Base-by-base conservation (phyloP, 1,140 invertebrate species). In the Drosophila neocordata region DNA sequence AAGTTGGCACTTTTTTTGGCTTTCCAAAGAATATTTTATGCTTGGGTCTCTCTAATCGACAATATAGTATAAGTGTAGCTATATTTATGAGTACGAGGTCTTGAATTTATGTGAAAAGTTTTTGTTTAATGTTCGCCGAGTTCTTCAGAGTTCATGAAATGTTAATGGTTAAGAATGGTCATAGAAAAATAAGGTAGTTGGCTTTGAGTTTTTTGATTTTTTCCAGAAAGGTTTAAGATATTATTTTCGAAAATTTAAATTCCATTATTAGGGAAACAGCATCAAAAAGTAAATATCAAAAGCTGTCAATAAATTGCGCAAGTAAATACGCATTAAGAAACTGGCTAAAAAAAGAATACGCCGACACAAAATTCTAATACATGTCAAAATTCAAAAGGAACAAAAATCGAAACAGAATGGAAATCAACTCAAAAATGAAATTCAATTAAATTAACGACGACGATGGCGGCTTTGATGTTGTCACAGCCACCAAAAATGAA, bases 371-470 rank as follows among this genome's bases (percentile, higher is more conserved):
- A 67, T 65, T 20, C 41, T 55, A 74, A 81, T 82, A 44, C 56
- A 66, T 57, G 59, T 64, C 41, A 18, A 44, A 44, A 24, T 1
- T 15, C 31, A 59, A 51, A 11, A 15, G 22, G n/a, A 64, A 38
- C 13, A 20, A 63, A 48, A 55, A 13, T 37, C 35, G 11, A 60
- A 48, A 24, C 65, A 75, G 27, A 37, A 38, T 73, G 15, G n/a
- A 24, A 38, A 11, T 13, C 18, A 52, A 51, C 58, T 57, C 20
- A 59, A 72, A 65, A 72, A 57, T 20, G 11, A 73, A 69, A 71
- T 70, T 88, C 64, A 72, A 87, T 88, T 87, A 79, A 87, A 76
- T 87, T 82, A 88, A 87, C 87, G 75, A 82, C 53, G 22, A n/a
- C n/a, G n/a, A n/a, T n/a, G n/a, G n/a, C n/a, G 59, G 63, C 69